phyloP scores from a whole-genome alignment of 2,113 vertebrate species.

The Corydoras sp. region DNA sequence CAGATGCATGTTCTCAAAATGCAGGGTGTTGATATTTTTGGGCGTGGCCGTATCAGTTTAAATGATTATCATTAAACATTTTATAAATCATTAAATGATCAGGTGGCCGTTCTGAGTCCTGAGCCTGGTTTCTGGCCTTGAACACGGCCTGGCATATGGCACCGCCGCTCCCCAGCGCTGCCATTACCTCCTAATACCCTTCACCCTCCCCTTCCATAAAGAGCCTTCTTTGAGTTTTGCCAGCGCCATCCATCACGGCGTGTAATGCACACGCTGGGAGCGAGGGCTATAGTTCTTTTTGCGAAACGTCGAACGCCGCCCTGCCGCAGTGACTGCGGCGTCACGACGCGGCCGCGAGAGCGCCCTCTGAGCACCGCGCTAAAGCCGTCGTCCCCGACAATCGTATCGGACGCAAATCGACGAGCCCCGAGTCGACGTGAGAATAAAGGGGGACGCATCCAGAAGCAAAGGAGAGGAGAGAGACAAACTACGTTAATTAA shows the following conservation, averaged over 20 bases:
- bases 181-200: conserved; percentile 22
- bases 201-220: conserved; percentile 26
- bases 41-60: too few relatives aligned
- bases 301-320: not conserved
- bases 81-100: not conserved
- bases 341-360: conserved; percentile 27
- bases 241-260: conserved; percentile 33
- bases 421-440: conserved; percentile 25
- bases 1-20: too few relatives aligned
- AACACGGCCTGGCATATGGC: conserved; percentile 13
- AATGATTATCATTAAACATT: too few relatives aligned
- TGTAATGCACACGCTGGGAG: conserved; percentile 24
- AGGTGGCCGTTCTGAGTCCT: not conserved
- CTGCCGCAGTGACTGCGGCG: conserved; percentile 26
- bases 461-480: conserved; percentile 48
- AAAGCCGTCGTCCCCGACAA: conserved; percentile 41
- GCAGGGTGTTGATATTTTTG: too few relatives aligned
- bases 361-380: conserved; percentile 31
- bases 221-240: conserved; percentile 27
- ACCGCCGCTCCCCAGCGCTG: not conserved
- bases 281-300: conserved; percentile 22
- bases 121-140: not conserved
- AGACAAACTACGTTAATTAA: conserved; percentile 63
- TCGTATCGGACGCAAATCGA: conserved; percentile 38
- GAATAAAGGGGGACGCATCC: conserved; percentile 20